Base-by-base conservation (phyloP, 2,888 invertebrate species). In the Clistopyga incitator region DNA sequence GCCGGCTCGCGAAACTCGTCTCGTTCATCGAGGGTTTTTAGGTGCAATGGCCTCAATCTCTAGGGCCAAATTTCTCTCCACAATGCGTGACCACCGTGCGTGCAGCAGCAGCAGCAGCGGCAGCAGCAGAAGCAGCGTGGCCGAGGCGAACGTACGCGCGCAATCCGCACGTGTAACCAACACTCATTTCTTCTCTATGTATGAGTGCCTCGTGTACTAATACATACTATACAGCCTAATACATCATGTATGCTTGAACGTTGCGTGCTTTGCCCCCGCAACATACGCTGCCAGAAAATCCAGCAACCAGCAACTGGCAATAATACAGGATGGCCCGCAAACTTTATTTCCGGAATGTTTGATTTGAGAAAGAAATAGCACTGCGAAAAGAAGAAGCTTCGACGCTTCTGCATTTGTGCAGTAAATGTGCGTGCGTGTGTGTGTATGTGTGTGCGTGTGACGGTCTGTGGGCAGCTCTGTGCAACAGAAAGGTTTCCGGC, bases 331-430 rank as follows among this genome's bases (percentile, higher is more conserved):
- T 85, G 64, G 54, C 72, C 86, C 83, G 88, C n/a, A 90, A 91
- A 91, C 89, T 92, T 93, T 92, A 92, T 92, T 92, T 92, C 91
- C 90, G 91, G 92, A 91, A 90, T 92, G 92, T 92, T 92, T 92
- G 90, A 90, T 90, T 91, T 89, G 88, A 88, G 90, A 92, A 91
- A 91, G 89, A 91, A 92, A 91, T 90, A 92, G 91, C 91, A 78
- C 8, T 56, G 45, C 72, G 81, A 75, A 71, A 70, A 82, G 68
- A 78, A 81, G 79, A 72, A 70, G 34, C 20, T 71, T 47, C 70
- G 75, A 25, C 59, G 67, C 47, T 29, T 29, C 25, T 18, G 65
- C 64, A 75, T 72, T 50, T 56, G 64, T 71, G 64, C 10, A 6
- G 10, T 38, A 38, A 38, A 38, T 50, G 34, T 20, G 23, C 29